Percentiles rank a stretch among this genome's conserved stretches.
These are phyloP conservation scores for Marmota monax DNA, from an alignment of 2,113 vertebrate genomes.

Conservation along the genomic window DNA sequence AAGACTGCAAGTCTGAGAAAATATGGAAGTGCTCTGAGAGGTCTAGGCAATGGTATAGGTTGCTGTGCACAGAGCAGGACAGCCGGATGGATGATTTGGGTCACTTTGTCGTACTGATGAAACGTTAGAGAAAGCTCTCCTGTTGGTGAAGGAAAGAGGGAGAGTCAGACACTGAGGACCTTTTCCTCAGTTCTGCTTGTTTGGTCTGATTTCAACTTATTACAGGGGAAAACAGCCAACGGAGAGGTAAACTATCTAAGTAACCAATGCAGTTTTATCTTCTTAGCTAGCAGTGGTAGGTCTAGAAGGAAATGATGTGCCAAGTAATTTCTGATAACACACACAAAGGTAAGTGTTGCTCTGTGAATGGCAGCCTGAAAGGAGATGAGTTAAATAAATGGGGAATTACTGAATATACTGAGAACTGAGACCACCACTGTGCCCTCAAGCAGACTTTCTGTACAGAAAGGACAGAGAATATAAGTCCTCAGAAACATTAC, in stretches of 20 bases:
- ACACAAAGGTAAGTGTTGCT: not conserved
- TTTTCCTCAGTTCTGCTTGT: not conserved
- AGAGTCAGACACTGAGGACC: not conserved
- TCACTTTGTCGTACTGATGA: not conserved
- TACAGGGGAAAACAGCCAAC: not conserved
- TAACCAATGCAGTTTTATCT: not conserved
- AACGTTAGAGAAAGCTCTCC: not conserved
- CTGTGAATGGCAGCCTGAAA: not conserved
- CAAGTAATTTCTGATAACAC: not conserved
- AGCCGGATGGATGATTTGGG: not conserved
- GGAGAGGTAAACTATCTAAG: not conserved
- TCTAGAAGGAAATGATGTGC: not conserved
- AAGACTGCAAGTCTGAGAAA: slow-evolving; percentile 57
- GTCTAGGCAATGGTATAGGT: not conserved
- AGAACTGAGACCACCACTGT: not conserved
- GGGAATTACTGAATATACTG: not conserved
- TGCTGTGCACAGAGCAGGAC: not conserved
- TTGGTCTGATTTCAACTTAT: not conserved
- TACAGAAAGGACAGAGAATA: not conserved
- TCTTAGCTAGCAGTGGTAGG: not conserved
- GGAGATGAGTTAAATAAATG: not conserved
- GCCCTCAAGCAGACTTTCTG: not conserved
- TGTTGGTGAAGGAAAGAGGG: not conserved
- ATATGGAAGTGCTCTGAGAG: not conserved
- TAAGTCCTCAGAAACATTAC: not conserved